Conservation (phyloP, 1,140 invertebrate genomes). For the Sitodiplosis mosellana region DNA sequence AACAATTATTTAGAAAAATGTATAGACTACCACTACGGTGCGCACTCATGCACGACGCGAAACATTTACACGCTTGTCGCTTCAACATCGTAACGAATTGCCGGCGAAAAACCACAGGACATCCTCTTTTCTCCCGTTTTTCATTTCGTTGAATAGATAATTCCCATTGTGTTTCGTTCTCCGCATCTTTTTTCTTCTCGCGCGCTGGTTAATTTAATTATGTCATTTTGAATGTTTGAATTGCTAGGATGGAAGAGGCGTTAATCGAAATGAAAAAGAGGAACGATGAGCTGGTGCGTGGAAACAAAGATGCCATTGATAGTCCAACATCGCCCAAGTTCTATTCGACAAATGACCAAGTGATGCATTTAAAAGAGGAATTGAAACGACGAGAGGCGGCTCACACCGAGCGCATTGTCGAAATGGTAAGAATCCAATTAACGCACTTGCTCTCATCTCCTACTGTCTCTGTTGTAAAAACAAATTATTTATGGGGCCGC, state of each 20-base stretch:
- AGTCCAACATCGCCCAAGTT: background rate
- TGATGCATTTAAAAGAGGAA: background rate
- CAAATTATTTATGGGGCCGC: background rate
- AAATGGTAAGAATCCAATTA: conserved; percentile 17
- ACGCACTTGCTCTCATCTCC: too few species aligned
- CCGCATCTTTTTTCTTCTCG: too few species aligned
- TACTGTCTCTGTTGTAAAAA: background rate
- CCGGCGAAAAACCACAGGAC: background rate
- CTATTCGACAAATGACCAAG: background rate
- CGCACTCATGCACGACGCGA: too few species aligned
- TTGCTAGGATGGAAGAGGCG: conserved; percentile 20
- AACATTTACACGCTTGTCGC: too few species aligned
- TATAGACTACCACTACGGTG: too few species aligned
- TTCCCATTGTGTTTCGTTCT: too few species aligned
- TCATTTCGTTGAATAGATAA: too few species aligned
- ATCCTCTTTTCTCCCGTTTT: background rate
- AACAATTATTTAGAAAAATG: too few species aligned
- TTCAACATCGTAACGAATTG: too few species aligned
- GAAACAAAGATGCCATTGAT: conserved; percentile 15
- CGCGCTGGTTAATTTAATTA: background rate
- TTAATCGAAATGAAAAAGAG: conserved; percentile 21
- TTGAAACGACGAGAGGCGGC: conserved; percentile 1
- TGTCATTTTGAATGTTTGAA: background rate
- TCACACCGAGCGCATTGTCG: conserved; percentile 22
- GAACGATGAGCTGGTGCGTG: conserved; percentile 19